Base-by-base conservation (phyloP, 1,140 invertebrate species). In the Halictus rubicundus region DNA sequence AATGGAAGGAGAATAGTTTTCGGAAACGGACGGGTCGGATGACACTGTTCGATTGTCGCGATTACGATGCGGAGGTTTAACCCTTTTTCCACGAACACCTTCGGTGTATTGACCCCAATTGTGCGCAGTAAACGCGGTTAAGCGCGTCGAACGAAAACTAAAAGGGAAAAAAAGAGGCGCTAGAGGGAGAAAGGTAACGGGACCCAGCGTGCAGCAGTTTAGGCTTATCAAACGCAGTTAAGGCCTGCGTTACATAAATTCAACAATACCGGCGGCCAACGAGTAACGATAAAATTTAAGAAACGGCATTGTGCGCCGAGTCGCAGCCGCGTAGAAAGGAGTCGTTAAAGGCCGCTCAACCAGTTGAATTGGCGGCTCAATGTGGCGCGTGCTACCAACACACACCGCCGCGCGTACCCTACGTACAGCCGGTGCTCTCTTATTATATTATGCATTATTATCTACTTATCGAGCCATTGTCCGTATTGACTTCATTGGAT, bases 371-470 rank as follows among this genome's bases (percentile, higher is more conserved):
- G 87, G 68, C 78, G 71, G 79, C 81, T 83, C 79, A 83, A 88
- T 78, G 82, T 89, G 88, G 88, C 88, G 88, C 88, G 88, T 89
- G 88, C 88, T 89, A 78, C 78, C 84, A 85, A 88, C 84, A 87
- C 85, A 87, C 74, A 59, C 80, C 81, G 74, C 52, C 65, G 82
- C 82, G 81, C 78, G 80, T 83, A 88, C 70, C 64, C 75, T 80
- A 68, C 75, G 80, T 66, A 78, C 68, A 72, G 32, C 80, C 83
- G 72, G 72, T 85, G 65, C 83, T 80, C 88, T 89, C 81, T 90
- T 90, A 89, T 90, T 90, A 89, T 89, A 90, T 90, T 90, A 90
- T 83, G 80, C 80, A 86, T 87, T 89, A 90, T 89, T 90, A 90
- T 88, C 83, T 90, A 88, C 88, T 89, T 89, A 91, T 90, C 86